phyloP scores from a whole-genome alignment of 2,888 invertebrate species.

The Idaea dimidiata region DNA sequence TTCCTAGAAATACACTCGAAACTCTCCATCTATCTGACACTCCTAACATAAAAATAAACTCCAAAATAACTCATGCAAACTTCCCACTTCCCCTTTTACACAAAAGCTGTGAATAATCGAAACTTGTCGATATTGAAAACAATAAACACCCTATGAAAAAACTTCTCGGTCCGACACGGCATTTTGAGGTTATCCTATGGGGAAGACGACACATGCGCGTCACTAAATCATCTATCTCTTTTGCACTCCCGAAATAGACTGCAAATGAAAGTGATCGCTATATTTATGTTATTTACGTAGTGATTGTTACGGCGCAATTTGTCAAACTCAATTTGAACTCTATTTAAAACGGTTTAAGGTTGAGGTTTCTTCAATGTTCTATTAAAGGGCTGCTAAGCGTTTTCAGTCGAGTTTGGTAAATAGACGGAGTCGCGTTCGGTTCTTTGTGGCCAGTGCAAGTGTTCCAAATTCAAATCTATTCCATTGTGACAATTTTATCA shows the following conservation, averaged over 20 bases:
- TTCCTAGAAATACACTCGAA: neutral
- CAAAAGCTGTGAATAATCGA: slow-evolving; percentile 30
- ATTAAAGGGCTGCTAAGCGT: slow-evolving; percentile 50
- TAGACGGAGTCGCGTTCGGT: slow-evolving; percentile 52
- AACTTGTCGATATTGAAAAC: slow-evolving; percentile 46
- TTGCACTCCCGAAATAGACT: slow-evolving; percentile 32
- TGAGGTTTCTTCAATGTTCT: slow-evolving; percentile 43
- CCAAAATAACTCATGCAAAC: slow-evolving; percentile 1
- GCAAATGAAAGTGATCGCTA: slow-evolving; percentile 50
- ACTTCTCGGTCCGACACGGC: slow-evolving; percentile 41
- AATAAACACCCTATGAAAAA: slow-evolving; percentile 48
- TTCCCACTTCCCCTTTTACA: neutral
- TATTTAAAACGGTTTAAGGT: slow-evolving; percentile 31
- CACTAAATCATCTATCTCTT: slow-evolving; percentile 34
- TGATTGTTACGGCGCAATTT: slow-evolving; percentile 43
- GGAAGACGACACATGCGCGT: slow-evolving; percentile 61
- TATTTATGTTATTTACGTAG: slow-evolving; percentile 42
- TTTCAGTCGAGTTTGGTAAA: slow-evolving; percentile 45
- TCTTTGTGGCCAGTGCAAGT: slow-evolving; percentile 27
- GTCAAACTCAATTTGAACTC: slow-evolving; percentile 32
- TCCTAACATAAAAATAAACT: neutral
- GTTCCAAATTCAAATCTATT: slow-evolving; percentile 30
- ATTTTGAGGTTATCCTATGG: slow-evolving; percentile 47
- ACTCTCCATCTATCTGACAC: neutral
- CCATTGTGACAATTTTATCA: slow-evolving; percentile 30